Base-by-base conservation (phyloP, 1,140 invertebrate genomes). In the Zaprionus kolodkinae region DNA sequence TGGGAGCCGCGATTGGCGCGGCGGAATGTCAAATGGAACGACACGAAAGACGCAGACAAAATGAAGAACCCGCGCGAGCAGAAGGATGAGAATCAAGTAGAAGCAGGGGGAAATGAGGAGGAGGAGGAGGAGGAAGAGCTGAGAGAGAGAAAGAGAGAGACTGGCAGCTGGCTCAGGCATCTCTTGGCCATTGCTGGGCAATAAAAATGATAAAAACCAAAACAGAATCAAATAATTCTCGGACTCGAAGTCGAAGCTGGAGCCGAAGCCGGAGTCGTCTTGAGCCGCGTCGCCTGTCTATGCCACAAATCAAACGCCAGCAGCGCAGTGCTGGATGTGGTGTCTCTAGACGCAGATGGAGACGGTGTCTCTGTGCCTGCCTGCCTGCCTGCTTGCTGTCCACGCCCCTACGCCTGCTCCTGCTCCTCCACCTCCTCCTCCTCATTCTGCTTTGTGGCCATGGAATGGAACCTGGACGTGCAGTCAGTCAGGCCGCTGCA, bases 261-360 rank as follows among this genome's bases (percentile, higher is more conserved):
- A 33, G 63, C 52, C 10, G 40, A 1, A 40, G 38, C 5, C 38
- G 5, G 13, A n/a, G 38, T 55, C 33, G 65, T 27, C 40, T 55
- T 38, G 60, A 45, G 45, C 55, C 56, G 66, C 66, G 25, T 55
- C 72, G 81, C 68, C 78, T 77, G 84, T 88, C 84, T 87, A 87
- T 81, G 78, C 84, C 81, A 88, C 84, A 88, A 88, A 89, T 88
- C 84, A 88, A 88, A 72, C 59, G 61, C 67, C 72, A 75, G 73
- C 69, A 72, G 72, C 68, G 60, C 68, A 21, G 1, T 76, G 72
- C 67, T 86, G 77, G 76, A 82, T 86, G 79, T 62, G 62, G 57
- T 9, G 40, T 43, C 40, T 43, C 40, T 43, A 60, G 65, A 69
- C 52, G 27, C 30, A 63, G 45, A 55, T 71, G 62, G 56, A 77